Conservation (phyloP, 1,140 invertebrate species). For the Leptopilina boulardi region DNA sequence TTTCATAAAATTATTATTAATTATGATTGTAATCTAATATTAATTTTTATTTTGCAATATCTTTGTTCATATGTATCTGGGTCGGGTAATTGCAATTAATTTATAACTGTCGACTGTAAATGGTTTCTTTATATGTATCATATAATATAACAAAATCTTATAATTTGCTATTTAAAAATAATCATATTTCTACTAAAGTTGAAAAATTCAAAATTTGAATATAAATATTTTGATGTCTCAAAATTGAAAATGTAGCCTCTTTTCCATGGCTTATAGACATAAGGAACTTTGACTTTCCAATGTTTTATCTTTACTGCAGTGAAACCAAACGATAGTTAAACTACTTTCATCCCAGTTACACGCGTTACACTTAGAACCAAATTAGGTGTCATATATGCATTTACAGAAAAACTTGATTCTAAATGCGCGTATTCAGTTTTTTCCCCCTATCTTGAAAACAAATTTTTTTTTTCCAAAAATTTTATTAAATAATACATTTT, state of each 20-base stretch:
- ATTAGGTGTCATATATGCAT: neutral
- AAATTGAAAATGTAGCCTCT: neutral
- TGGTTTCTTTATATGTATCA: no score
- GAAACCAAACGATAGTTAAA: constrained; percentile 32
- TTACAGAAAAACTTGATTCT: neutral
- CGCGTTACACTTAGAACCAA: constrained; percentile 5
- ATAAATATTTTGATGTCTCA: neutral
- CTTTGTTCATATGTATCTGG: no score
- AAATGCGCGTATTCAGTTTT: neutral
- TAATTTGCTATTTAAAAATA: no score
- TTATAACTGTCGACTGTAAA: no score
- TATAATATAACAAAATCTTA: no score
- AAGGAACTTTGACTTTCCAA: constrained; percentile 27
- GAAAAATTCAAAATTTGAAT: no score
- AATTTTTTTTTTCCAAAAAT: no score
- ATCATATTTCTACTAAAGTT: no score
- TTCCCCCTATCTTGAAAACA: neutral
- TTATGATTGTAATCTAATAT: neutral
- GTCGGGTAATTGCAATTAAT: no score
- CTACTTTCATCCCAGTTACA: constrained; percentile 28
- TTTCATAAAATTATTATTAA: neutral
- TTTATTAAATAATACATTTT: no score
- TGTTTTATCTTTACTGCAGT: constrained; percentile 17
- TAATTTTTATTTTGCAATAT: no score
- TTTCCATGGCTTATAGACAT: constrained; percentile 8